Evolutionary conservation across 2,113 vertebrate species (phyloP), one percentile per base, ranked within the genome.

Genomic region (Gallinago jamesoni): DNA sequence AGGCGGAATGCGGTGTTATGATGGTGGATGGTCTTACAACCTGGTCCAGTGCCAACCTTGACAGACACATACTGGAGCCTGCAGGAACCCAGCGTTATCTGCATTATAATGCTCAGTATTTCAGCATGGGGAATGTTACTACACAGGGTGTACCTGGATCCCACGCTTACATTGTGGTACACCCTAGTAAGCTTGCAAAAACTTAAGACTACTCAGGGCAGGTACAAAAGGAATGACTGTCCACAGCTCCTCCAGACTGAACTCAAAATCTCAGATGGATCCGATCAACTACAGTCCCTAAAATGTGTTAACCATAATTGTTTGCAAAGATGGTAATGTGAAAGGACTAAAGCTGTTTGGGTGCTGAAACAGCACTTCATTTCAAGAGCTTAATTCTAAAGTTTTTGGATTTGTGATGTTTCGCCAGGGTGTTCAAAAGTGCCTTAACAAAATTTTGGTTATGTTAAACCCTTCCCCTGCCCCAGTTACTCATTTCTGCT

Each of bases 11-110:
- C 20, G 81, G 21, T 12, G 41, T 52, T 45, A 57, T 6, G 37
- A 69, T 1, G 22, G 31, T 35, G 52, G 30, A 66, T 66, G 37
- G 16, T 50, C 14, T 53, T 13, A 53, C 6, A 23, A 62, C 14
- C 18, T 59, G 15, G 30, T 70, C 28, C 69, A 89, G 24, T 21
- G 27, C 24, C 45, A 31, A 14, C 20, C 15, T 20, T 50, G 12
- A 28, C 0, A 62, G 67, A 89, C 4, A 69, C 0, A 0, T 35
- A 12, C 24, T 19, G 28, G 4, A 47, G 23, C 24, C 59, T 41
- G 43, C 52, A 72, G 39, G 31, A 33, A 60, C 24, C 20, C 62
- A 77, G 12, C 25, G 22, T 24, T 31, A 75, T 1, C 37, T 73
- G 57, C 16, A 27, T 30, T 14, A 50, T 21, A 75, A 25, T 2